Evolutionary conservation across 1,140 invertebrate genomes (phyloP).

Genomic region (Orchestia grillus): DNA sequence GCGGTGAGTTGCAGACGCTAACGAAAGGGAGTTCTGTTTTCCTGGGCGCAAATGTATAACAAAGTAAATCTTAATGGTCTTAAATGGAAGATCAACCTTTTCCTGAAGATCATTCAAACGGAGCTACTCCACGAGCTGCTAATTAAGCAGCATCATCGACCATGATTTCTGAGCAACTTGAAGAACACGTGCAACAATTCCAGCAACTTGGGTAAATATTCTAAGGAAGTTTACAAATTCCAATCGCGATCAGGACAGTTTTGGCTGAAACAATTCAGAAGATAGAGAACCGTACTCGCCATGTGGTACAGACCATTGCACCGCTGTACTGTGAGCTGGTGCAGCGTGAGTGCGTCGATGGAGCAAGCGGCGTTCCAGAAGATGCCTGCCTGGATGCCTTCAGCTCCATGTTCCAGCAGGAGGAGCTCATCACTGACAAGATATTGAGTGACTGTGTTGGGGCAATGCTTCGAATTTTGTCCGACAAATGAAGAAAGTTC

Average conservation of each 20-base stretch:
- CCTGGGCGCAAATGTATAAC: not conserved
- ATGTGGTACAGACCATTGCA: not conserved
- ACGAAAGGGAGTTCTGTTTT: not conserved
- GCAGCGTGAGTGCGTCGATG: not conserved
- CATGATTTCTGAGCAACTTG: not conserved
- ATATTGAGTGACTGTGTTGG: not conserved
- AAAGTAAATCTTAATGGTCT: not conserved
- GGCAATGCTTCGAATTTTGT: not conserved
- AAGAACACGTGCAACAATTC: not conserved
- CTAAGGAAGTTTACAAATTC: not conserved
- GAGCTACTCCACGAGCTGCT: not conserved
- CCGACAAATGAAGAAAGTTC: not conserved
- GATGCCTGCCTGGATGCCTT: not conserved
- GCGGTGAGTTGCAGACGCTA: not conserved
- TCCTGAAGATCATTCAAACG: not conserved
- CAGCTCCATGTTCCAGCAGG: conserved; percentile 20
- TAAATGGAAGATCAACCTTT: not conserved
- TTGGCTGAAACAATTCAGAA: not conserved
- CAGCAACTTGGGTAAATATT: not conserved
- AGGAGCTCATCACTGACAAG: conserved; percentile 26
- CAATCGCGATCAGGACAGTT: not conserved
- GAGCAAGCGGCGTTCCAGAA: not conserved
- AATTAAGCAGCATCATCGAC: not conserved
- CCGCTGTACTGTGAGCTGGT: not conserved
- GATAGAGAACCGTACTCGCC: not conserved